phyloP scores from a whole-genome alignment of 2,797 vertebrate genomes.

The Manis pentadactyla region DNA sequence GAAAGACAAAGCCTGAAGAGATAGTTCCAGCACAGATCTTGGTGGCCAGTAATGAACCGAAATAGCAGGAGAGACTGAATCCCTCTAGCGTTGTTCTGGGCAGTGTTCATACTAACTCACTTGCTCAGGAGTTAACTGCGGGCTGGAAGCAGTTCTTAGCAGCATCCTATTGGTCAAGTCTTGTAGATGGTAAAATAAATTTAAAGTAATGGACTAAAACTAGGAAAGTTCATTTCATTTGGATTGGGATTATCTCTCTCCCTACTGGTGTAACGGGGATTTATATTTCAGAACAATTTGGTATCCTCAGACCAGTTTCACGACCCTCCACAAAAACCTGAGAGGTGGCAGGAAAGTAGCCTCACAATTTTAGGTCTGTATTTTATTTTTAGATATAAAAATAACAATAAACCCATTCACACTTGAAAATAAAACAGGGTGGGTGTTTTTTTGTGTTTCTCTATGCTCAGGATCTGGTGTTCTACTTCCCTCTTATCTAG shows the following conservation, averaged over 20 bases:
- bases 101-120: fast-evolving
- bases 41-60: not conserved
- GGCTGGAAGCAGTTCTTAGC: not conserved
- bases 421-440: not conserved
- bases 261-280: not conserved
- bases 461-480: not conserved
- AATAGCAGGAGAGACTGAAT: not conserved
- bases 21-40: fast-evolving
- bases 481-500: not conserved
- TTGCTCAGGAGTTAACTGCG: fast-evolving
- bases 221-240: not conserved
- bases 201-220: not conserved
- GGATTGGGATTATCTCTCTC: not conserved
- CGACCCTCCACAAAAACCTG: not conserved
- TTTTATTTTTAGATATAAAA: not conserved
- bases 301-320: not conserved
- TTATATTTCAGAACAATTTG: not conserved
- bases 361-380: not conserved
- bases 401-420: not conserved
- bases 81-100: too few relatives aligned
- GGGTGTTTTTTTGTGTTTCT: not conserved
- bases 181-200: not conserved
- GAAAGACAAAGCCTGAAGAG: not conserved
- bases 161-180: not conserved
- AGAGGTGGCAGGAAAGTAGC: not conserved